Base-by-base conservation (phyloP, 2,797 vertebrate genomes). In the Sebastes steindachneri region DNA sequence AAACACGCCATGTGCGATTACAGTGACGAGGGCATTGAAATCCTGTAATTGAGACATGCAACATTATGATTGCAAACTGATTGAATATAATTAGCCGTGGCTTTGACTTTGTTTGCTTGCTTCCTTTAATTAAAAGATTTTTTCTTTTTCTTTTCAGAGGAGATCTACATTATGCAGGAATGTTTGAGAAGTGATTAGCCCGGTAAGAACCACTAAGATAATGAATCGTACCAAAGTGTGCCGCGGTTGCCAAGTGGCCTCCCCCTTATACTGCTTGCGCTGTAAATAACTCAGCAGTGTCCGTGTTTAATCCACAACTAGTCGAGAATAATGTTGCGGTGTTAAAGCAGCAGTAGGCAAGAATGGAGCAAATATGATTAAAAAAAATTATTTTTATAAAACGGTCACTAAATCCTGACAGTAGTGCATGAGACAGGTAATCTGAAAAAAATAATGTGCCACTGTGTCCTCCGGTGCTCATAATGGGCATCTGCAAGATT, bases 21-120 rank as follows among this genome's bases (percentile, higher is more conserved):
- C 88, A 85, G 73, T 48, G 80, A 85, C 12, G 86, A 84, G 86
- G 83, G 65, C 82, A 84, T 85, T 87, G 83, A 85, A 93, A 89
- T 91, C 85, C 80, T 92, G 83, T 94, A 93, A 94, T 92, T 92
- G 92, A 94, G 92, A 92, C 91, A 86, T 83, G 85, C 84, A 86
- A 87, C 89, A 84, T 86, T 88, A 72, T 93, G 91, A 94, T 89
- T 89, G 88, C 86, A 68, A 74, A 83, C 89, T 94, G 92, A 94
- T 93, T 92, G 89, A 91, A 87, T 88, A 87, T 93, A 92, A 95
- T 94, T 92, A 91, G 87, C 82, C 23, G 9, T 57, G 83, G 89
- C 86, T 89, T 90, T 90, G 78, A 86, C 88, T 92, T 92, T 91
- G 84, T 94, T 93, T 93, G 80, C 86, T 86, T 72, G 87, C 79